A percentile compares a stretch with the other conserved stretches of the same genome.
phyloP scores from a whole-genome alignment of 1,140 invertebrate genomes.

The Wiebesia pumilae region DNA sequence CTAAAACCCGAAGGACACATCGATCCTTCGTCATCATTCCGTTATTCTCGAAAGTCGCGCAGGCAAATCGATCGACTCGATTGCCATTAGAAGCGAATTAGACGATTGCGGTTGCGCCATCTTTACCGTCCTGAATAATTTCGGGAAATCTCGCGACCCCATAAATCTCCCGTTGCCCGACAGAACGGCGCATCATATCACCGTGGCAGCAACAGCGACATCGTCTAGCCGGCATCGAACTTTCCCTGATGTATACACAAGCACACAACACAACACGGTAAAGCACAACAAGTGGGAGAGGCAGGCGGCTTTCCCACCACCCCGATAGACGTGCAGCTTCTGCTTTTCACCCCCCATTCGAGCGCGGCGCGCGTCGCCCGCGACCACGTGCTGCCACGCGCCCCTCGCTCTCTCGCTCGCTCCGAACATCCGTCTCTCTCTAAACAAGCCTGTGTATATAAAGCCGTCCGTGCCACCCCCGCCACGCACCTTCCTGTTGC shows the following conservation, averaged over 20 bases:
- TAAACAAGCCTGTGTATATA: constrained; percentile 49
- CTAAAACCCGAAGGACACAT: no score
- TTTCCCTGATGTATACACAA: constrained; percentile 71
- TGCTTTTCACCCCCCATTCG: constrained; percentile 46
- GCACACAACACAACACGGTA: constrained; percentile 70
- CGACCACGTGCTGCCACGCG: constrained; percentile 27
- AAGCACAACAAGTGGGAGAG: constrained; percentile 72
- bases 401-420: neutral
- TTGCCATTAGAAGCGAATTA: no score
- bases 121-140: no score
- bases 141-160: no score
- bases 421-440: constrained; percentile 46
- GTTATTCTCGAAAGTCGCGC: no score
- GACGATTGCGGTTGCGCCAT: no score
- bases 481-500: constrained; percentile 38
- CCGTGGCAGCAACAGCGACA: constrained; percentile 49
- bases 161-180: no score
- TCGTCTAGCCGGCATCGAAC: constrained; percentile 73
- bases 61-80: no score
- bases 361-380: constrained; percentile 19
- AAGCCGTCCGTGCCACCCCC: constrained; percentile 25
- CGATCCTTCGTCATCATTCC: no score
- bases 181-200: no score
- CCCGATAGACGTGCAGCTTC: constrained; percentile 52
- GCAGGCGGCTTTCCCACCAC: constrained; percentile 53